These are phyloP conservation scores for Caradrina kadenii DNA, from an alignment of 2,888 invertebrate species.

Conservation along the genomic window DNA sequence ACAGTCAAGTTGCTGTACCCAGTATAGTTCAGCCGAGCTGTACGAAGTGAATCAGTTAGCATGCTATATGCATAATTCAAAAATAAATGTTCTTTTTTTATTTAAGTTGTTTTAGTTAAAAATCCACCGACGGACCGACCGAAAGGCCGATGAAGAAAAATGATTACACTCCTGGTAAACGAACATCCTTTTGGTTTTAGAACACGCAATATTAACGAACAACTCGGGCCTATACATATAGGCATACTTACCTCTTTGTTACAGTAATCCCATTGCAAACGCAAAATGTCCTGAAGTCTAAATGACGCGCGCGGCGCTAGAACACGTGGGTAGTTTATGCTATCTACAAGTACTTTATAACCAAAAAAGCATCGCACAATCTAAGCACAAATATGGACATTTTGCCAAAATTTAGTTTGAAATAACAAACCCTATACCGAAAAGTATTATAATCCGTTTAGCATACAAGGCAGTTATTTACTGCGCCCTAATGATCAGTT, in stretches of 20 bases:
- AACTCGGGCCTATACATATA: too few relatives aligned
- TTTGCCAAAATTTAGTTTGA: constrained; percentile 6
- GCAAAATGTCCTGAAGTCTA: background rate
- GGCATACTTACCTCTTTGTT: too few relatives aligned
- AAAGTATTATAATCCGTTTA: constrained; percentile 41
- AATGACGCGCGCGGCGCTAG: too few relatives aligned
- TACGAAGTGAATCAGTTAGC: constrained; percentile 2
- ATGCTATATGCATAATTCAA: constrained; percentile 6
- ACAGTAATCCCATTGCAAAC: background rate
- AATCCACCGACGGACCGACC: too few relatives aligned
- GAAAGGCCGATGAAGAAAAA: too few relatives aligned
- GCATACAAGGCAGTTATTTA: constrained; percentile 37
- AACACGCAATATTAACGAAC: too few relatives aligned
- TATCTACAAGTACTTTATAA: too few relatives aligned
- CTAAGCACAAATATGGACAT: background rate
- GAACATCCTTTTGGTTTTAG: too few relatives aligned
- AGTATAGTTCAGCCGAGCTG: background rate
- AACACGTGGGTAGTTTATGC: too few relatives aligned
- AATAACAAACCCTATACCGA: constrained; percentile 11
- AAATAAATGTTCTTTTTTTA: constrained; percentile 8
- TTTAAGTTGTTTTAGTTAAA: constrained; percentile 14
- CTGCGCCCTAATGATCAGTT: constrained; percentile 60
- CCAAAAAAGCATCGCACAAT: background rate
- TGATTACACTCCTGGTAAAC: too few relatives aligned
- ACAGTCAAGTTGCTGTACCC: background rate